Conservation (phyloP, 1,140 invertebrate genomes). For the Bombus confusus region DNA sequence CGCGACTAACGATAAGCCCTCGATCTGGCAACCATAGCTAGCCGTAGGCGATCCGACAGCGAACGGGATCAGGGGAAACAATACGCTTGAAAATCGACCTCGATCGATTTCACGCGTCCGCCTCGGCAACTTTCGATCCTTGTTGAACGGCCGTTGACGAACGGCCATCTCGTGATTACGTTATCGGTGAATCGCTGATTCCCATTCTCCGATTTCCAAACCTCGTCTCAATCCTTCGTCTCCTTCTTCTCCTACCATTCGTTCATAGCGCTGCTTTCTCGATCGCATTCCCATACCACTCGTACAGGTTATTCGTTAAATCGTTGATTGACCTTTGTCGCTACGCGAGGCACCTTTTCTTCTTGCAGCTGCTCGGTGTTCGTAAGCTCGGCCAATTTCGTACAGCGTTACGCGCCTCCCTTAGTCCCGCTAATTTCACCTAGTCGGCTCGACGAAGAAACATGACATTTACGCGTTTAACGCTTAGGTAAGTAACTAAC, state of each 20-base stretch:
- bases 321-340: no score
- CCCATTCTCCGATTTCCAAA: background rate
- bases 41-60: slow-evolving; percentile 38
- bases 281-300: no score
- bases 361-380: no score
- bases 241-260: background rate
- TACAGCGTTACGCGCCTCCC: no score
- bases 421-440: no score
- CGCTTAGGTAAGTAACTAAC: no score
- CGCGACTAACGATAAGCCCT: slow-evolving; percentile 49
- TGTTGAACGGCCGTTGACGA: background rate
- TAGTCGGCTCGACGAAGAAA: no score
- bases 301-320: no score
- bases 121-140: slow-evolving; percentile 1
- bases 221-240: background rate
- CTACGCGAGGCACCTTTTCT: no score
- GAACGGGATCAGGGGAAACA: slow-evolving; percentile 10
- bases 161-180: background rate
- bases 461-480: no score
- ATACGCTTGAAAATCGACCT: slow-evolving; percentile 29
- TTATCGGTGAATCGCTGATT: background rate
- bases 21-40: slow-evolving; percentile 18
- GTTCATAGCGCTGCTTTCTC: no score
- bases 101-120: slow-evolving; percentile 11
- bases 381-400: no score